Conservation (phyloP, 2,888 invertebrate genomes). For the Archips crataeganus region DNA sequence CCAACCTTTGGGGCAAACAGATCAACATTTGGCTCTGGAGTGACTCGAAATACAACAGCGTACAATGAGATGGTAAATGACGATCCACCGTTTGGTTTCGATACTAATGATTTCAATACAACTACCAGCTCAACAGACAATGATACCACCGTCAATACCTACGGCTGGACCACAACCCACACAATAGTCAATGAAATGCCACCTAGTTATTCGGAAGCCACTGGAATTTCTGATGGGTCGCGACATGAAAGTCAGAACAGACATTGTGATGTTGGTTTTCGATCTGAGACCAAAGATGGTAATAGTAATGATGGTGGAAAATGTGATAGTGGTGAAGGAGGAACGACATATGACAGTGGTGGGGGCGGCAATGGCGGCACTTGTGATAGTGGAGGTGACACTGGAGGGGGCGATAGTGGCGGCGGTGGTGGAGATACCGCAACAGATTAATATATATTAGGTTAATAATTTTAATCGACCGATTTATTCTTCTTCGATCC, state of each 20-base stretch:
- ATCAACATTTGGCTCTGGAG: not conserved
- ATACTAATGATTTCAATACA: not conserved
- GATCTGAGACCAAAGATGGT: not conserved
- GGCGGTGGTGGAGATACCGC: not conserved
- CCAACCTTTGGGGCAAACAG: not conserved
- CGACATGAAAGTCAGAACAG: not conserved
- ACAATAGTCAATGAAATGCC: not conserved
- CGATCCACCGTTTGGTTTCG: not conserved
- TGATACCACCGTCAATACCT: not conserved
- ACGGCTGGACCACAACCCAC: not conserved
- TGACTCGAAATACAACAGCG: not conserved
- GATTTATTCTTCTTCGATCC: not conserved
- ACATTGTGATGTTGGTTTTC: not conserved
- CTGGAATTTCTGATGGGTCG: not conserved
- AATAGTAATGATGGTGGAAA: not conserved
- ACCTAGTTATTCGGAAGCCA: not conserved
- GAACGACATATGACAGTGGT: not conserved
- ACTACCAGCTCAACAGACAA: not conserved
- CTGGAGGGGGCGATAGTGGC: not conserved
- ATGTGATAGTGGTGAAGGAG: not conserved
- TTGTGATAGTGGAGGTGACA: not conserved
- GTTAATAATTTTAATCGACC: not conserved
- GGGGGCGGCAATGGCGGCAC: not conserved
- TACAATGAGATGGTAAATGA: not conserved
- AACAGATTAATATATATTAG: not conserved